Conservation (phyloP, 2,888 invertebrate genomes). For the Leptothorax acervorum region DNA sequence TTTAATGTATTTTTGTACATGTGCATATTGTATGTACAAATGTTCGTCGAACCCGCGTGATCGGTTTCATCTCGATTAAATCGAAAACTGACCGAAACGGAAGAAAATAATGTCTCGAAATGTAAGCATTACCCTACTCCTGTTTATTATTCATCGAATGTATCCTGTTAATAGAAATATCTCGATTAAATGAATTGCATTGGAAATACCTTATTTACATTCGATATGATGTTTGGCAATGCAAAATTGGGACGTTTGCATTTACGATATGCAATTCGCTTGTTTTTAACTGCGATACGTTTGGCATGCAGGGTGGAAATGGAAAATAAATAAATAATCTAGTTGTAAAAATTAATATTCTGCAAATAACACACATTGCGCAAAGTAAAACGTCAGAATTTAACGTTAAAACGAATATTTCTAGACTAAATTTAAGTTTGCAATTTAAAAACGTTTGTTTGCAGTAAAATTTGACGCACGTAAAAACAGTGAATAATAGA, state of each 20-base stretch:
- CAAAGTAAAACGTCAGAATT: background rate
- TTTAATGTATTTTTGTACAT: background rate
- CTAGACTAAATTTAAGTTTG: too few species aligned
- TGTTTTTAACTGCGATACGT: background rate
- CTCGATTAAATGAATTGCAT: background rate
- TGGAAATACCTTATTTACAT: slow-evolving; percentile 3
- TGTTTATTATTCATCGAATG: slow-evolving; percentile 4
- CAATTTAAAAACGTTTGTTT: too few species aligned
- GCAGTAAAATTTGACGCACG: too few species aligned
- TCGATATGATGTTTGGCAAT: background rate
- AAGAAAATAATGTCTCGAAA: slow-evolving; percentile 1
- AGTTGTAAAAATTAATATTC: slow-evolving; percentile 5
- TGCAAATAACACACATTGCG: background rate
- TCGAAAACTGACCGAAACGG: background rate
- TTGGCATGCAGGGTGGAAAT: background rate
- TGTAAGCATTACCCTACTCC: background rate
- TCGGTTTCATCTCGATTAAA: background rate
- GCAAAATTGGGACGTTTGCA: slow-evolving; percentile 3
- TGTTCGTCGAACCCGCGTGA: background rate
- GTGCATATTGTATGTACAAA: background rate
- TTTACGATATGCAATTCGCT: background rate
- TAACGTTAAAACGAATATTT: background rate
- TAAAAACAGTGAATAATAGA: too few species aligned
- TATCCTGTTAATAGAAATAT: background rate
- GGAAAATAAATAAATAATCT: background rate